These are phyloP conservation scores for Geophilus truncorum DNA, from an alignment of 2,888 invertebrate genomes.

Conservation along the genomic window DNA sequence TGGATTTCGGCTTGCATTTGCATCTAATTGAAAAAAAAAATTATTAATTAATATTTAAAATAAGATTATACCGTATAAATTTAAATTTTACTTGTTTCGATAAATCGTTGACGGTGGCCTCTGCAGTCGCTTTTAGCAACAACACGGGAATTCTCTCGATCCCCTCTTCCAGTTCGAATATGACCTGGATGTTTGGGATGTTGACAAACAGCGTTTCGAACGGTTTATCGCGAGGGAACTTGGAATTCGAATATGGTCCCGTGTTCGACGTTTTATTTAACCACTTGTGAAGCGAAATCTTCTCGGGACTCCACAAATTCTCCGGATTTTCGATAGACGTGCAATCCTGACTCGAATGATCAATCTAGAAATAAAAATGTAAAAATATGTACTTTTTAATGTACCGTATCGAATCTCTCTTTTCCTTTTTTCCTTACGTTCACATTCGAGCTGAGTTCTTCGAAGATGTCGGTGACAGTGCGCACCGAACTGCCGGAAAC, in stretches of 20 bases:
- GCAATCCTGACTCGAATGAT: neutral
- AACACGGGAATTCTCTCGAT: slow-evolving; percentile 54
- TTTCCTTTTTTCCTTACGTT: no score
- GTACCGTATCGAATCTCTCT: no score
- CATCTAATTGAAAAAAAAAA: slow-evolving; percentile 44
- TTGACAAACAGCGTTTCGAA: slow-evolving; percentile 55
- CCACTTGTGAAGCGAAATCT: slow-evolving; percentile 51
- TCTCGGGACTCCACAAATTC: slow-evolving; percentile 68
- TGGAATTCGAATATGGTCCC: slow-evolving; percentile 43
- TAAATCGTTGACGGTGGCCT: slow-evolving; percentile 63
- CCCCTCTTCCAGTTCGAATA: slow-evolving; percentile 59
- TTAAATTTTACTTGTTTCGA: slow-evolving; percentile 53
- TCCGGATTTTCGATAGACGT: slow-evolving; percentile 49
- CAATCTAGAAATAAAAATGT: neutral
- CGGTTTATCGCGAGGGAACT: slow-evolving; percentile 50
- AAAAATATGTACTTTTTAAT: no score
- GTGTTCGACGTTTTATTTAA: neutral
- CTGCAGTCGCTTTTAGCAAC: slow-evolving; percentile 56
- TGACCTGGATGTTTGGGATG: slow-evolving; percentile 58
- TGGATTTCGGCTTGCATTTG: slow-evolving; percentile 52
- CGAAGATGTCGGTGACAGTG: slow-evolving; percentile 57
- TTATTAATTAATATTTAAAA: neutral
- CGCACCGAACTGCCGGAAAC: slow-evolving; percentile 68
- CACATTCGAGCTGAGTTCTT: slow-evolving; percentile 41
- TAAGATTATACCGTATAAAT: no score